Conservation (phyloP, 2,888 invertebrate species). For the Agrochola lychnidis region DNA sequence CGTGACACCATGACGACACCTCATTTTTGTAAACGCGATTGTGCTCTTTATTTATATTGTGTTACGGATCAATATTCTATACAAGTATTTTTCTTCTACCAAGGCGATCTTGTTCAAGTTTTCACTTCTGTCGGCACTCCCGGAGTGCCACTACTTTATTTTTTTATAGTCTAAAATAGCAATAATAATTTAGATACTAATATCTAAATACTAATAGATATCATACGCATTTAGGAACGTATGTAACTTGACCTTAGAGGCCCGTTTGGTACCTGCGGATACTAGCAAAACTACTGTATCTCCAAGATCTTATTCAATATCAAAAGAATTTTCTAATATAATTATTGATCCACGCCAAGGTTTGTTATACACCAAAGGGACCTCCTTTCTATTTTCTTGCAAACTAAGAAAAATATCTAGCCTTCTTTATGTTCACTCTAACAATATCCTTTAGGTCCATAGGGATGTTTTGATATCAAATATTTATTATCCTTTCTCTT, state of each 20-base stretch:
- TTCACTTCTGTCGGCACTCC: too few relatives aligned
- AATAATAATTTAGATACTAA: too few relatives aligned
- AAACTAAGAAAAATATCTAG: constrained; percentile 24
- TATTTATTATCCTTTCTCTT: constrained; percentile 42
- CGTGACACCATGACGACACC: too few relatives aligned
- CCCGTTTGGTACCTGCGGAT: neutral
- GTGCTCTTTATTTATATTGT: too few relatives aligned
- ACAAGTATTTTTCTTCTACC: too few relatives aligned
- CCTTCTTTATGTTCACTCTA: constrained; percentile 14
- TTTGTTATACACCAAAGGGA: constrained; percentile 40
- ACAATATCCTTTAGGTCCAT: constrained; percentile 34
- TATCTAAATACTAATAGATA: too few relatives aligned
- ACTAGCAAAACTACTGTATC: neutral
- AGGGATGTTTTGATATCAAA: constrained; percentile 34
- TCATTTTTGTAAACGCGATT: too few relatives aligned
- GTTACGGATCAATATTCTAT: too few relatives aligned
- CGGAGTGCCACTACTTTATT: too few relatives aligned
- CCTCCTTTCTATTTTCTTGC: constrained; percentile 19
- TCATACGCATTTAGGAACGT: neutral
- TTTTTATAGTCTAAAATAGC: neutral
- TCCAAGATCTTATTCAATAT: neutral
- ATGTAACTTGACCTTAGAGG: neutral
- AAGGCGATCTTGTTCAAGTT: too few relatives aligned
- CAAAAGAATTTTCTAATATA: neutral
- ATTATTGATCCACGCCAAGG: neutral